Base-by-base conservation (phyloP, 2,797 vertebrate genomes). In the Anolis apletophallus region DNA sequence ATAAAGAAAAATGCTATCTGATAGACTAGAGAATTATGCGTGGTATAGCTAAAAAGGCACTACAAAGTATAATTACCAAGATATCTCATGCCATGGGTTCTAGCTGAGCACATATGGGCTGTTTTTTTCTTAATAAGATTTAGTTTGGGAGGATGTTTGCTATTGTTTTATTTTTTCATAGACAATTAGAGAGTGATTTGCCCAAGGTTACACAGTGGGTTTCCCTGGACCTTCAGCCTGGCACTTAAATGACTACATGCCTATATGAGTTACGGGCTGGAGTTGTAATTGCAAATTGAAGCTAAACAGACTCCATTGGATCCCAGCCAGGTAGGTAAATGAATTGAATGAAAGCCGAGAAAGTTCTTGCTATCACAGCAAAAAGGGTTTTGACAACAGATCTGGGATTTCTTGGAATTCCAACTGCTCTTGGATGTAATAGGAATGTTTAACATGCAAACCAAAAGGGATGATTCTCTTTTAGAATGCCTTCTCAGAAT, bases 361-460 rank as follows among this genome's bases (percentile, higher is more conserved):
- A 69, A 19, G 19, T 69, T 40, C 55, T 23, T 34, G n/a, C n/a
- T 32, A 23, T 29, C 16, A 69, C 2, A 23, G 12, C 71, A 54
- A 59, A 79, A 85, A 85, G 36, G 17, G 7, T 29, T 36, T 7
- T 80, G 36, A 85, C 19, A 72, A 72, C n/a, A 72, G 40, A 79
- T 59, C 23, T 61, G 36, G 23, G n/a, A 73, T 7, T 69, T 46
- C 29, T 9, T 59, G 29, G n/a, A 50, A 61, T 17, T 32, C 26
- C 46, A 67, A 17, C 40, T 69, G 16, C 50, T 21, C 17, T 50
- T 40, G 46, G 50, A 36, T 29, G 59, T 72, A 72, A 57, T 6
- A 36, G 32, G 50, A 71, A 50, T 34, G 19, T 80, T 59, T 72
- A 72, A 50, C n/a, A 79, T 61, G 2, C 17, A 78, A 12, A 21